Conservation (phyloP, 2,113 vertebrate species). For the Onychorhynchus coronatus region DNA sequence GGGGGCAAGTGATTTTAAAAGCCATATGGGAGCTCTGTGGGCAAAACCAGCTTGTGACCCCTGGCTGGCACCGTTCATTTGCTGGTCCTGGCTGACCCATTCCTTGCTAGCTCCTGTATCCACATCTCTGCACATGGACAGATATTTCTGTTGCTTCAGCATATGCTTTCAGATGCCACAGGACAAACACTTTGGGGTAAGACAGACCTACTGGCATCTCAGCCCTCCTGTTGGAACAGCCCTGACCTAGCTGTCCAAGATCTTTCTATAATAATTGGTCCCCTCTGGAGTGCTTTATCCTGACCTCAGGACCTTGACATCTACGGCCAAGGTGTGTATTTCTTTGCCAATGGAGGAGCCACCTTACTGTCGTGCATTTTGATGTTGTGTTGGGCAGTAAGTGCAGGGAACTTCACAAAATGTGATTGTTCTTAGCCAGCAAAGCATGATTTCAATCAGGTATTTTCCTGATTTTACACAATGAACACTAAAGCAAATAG, state of each 20-base stretch:
- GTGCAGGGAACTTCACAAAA: background rate
- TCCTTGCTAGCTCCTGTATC: background rate
- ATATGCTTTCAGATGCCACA: fast-evolving
- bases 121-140: background rate
- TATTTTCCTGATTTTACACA: background rate
- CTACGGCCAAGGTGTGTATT: background rate
- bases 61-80: fast-evolving
- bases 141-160: background rate
- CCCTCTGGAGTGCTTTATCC: background rate
- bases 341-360: background rate
- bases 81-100: background rate
- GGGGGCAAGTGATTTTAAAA: background rate
- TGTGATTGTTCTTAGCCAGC: background rate
- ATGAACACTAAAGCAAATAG: background rate
- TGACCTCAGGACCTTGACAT: background rate
- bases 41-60: fast-evolving
- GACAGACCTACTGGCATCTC: background rate
- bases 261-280: background rate
- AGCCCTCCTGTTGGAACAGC: background rate
- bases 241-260: background rate
- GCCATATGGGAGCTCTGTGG: background rate
- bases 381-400: background rate
- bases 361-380: background rate
- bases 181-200: background rate
- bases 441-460: background rate